A percentile compares a stretch with the other conserved stretches of the same genome.
Evolutionary conservation across 1,140 invertebrate species (phyloP).

Genomic region (Dendrolimus punctatus): DNA sequence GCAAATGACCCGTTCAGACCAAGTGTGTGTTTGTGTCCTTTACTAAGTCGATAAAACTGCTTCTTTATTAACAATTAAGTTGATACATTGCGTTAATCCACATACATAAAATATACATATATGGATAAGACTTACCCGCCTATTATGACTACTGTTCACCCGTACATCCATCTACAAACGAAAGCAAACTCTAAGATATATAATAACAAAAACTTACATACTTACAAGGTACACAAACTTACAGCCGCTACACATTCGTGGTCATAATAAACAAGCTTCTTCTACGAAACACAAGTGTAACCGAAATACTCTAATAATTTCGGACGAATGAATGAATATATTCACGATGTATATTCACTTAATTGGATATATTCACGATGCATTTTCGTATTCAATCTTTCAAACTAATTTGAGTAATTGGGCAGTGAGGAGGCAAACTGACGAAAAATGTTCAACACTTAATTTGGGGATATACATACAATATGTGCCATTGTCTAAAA

Average conservation of each 20-base stretch:
- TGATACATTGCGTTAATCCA: conserved; percentile 20
- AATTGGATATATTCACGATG: too few relatives aligned
- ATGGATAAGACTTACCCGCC: conserved; percentile 65
- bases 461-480: not conserved
- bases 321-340: too few relatives aligned
- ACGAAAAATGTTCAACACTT: not conserved
- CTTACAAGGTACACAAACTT: not conserved
- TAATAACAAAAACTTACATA: conserved; percentile 17
- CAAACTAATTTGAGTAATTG: not conserved
- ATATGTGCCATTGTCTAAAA: not conserved
- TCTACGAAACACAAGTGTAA: too few relatives aligned
- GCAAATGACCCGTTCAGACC: too few relatives aligned
- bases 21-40: too few relatives aligned
- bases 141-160: conserved; percentile 71
- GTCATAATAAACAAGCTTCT: too few relatives aligned
- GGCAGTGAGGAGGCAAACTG: not conserved
- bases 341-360: too few relatives aligned
- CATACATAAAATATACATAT: conserved; percentile 34
- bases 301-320: too few relatives aligned
- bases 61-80: too few relatives aligned
- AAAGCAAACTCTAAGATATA: conserved; percentile 67
- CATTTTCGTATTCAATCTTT: too few relatives aligned
- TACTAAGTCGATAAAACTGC: too few relatives aligned
- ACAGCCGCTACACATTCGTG: not conserved
- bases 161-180: conserved; percentile 73